These are phyloP conservation scores for Ctena decussata DNA, from an alignment of 2,888 invertebrate species.

Conservation along the genomic window DNA sequence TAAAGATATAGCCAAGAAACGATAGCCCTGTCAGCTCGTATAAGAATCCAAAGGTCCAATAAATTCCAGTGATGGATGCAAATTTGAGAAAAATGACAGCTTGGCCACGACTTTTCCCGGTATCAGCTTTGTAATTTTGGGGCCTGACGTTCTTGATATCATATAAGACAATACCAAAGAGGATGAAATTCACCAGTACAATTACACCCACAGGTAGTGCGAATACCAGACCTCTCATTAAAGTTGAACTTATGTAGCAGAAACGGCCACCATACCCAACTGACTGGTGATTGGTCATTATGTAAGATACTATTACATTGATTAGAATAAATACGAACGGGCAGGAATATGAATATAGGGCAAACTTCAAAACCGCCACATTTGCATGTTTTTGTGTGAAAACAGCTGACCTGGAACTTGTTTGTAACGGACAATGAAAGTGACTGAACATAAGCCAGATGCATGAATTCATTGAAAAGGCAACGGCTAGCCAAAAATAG, in stretches of 20 bases:
- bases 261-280: conserved; percentile 42
- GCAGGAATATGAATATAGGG: conserved; percentile 16
- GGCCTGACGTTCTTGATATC: conserved; percentile 3
- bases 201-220: conserved; percentile 28
- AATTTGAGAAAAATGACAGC: conserved; percentile 31
- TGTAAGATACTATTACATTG: conserved; percentile 10
- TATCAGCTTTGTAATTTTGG: neutral
- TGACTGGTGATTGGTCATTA: neutral
- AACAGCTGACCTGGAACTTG: neutral
- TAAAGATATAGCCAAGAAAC: conserved; percentile 34
- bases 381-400: conserved; percentile 19
- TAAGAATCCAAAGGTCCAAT: conserved; percentile 46
- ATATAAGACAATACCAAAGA: conserved; percentile 26
- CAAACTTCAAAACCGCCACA: conserved; percentile 10
- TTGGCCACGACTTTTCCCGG: neutral
- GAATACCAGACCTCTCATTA: conserved; percentile 33
- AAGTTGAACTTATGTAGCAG: conserved; percentile 36
- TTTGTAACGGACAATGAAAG: neutral
- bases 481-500: conserved; percentile 42
- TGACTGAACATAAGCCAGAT: conserved; percentile 19
- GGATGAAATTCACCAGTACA: conserved; percentile 34
- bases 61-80: conserved; percentile 45
- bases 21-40: conserved; percentile 29
- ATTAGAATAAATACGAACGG: conserved; percentile 14
- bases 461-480: conserved; percentile 42